Evolutionary conservation across 2,113 vertebrate genomes (phyloP).

Genomic region (Petaurus breviceps): DNA sequence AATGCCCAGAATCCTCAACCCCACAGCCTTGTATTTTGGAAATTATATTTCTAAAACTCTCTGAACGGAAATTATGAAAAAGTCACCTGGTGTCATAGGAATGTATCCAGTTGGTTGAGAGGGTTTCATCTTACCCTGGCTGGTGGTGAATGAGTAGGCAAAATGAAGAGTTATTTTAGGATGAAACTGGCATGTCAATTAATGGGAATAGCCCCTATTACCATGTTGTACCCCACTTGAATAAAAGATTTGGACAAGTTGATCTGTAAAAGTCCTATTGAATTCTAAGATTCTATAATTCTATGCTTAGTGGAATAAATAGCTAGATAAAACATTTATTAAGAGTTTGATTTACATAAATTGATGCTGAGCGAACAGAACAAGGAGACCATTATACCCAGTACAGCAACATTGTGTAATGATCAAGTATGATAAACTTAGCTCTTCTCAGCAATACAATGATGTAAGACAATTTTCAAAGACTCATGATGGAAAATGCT

Average conservation of each 20-base stretch:
- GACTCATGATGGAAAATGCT: no score
- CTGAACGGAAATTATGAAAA: neutral
- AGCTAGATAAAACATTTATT: neutral
- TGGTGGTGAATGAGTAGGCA: neutral
- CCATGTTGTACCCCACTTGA: neutral
- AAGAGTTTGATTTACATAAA: no score
- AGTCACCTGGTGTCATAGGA: neutral
- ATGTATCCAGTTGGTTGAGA: neutral
- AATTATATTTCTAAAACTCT: neutral
- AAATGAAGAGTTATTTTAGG: neutral
- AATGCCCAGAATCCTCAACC: neutral
- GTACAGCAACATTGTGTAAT: no score
- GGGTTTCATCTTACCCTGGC: neutral
- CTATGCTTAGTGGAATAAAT: neutral
- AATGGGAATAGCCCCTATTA: neutral
- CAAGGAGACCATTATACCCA: no score
- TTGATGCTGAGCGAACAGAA: no score
- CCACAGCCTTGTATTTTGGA: neutral
- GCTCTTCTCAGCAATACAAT: no score
- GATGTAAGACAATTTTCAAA: no score
- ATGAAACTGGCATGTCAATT: neutral
- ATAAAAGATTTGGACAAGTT: neutral
- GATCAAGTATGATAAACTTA: no score
- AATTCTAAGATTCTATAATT: neutral
- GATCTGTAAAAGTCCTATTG: neutral